Evolutionary conservation across 2,797 vertebrate genomes (phyloP).

Genomic region (Neostethus bicornis): DNA sequence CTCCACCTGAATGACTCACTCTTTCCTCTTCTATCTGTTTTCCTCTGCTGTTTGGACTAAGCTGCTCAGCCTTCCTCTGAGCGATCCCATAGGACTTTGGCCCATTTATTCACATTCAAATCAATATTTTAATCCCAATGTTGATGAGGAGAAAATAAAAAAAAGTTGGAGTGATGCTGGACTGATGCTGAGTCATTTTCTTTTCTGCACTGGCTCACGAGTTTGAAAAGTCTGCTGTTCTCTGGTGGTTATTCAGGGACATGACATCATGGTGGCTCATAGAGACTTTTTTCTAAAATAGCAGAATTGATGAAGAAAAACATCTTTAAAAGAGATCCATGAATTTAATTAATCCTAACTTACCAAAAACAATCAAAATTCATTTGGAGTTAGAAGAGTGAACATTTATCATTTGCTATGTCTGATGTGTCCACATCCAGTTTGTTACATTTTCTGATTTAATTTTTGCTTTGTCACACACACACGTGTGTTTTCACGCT

Average conservation of each 20-base stretch:
- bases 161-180: background rate
- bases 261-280: conserved; percentile 51
- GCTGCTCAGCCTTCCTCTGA: conserved; percentile 27
- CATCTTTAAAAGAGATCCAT: no score
- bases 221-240: conserved; percentile 28
- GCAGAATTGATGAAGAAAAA: no score
- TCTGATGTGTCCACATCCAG: background rate
- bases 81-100: conserved; percentile 6
- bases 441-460: background rate
- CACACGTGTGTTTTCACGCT: no score
- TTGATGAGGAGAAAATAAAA: no score
- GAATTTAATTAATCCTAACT: background rate
- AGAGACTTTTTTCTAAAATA: no score
- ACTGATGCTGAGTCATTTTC: background rate
- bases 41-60: conserved; percentile 42
- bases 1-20: conserved; percentile 56
- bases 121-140: background rate
- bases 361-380: no score
- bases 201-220: background rate
- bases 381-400: no score
- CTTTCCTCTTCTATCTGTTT: conserved; percentile 7
- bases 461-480: background rate
- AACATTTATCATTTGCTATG: background rate
- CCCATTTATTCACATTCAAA: background rate
- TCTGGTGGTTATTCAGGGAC: conserved; percentile 52